Conservation (phyloP, 2,113 vertebrate genomes). For the Aleadryas rufinucha region DNA sequence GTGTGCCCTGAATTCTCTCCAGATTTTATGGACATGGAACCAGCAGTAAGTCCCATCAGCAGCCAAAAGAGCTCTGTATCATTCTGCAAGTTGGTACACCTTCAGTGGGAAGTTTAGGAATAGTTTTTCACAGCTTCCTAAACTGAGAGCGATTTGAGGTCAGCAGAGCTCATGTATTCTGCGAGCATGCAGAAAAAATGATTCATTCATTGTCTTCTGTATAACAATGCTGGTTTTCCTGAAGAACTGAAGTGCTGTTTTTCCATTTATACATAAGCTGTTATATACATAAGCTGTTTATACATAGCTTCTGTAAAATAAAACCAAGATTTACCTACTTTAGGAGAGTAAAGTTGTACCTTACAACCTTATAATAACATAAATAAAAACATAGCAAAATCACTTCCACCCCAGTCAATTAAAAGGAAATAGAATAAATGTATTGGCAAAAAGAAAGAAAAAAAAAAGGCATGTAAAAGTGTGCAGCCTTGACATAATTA, state of each 20-base stretch:
- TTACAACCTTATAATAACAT: not conserved
- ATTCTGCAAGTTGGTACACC: not conserved
- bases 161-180: not conserved
- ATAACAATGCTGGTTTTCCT: not conserved
- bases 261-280: not conserved
- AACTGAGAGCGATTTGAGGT: not conserved
- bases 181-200: not conserved
- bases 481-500: conserved; percentile 9
- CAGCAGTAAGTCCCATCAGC: not conserved
- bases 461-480: not conserved
- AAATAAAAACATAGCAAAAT: not conserved
- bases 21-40: not conserved
- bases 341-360: not conserved
- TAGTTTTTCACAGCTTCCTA: not conserved
- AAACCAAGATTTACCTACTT: not conserved
- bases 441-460: not conserved
- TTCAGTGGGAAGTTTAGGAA: not conserved
- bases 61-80: not conserved
- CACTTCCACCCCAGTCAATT: not conserved
- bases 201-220: not conserved
- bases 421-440: not conserved
- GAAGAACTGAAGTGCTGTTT: not conserved
- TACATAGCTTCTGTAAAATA: not conserved
- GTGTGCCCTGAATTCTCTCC: conserved; percentile 8
- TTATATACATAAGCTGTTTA: not conserved